Evolutionary conservation across 1,140 invertebrate species (phyloP).

Genomic region (Caerostris darwini): DNA sequence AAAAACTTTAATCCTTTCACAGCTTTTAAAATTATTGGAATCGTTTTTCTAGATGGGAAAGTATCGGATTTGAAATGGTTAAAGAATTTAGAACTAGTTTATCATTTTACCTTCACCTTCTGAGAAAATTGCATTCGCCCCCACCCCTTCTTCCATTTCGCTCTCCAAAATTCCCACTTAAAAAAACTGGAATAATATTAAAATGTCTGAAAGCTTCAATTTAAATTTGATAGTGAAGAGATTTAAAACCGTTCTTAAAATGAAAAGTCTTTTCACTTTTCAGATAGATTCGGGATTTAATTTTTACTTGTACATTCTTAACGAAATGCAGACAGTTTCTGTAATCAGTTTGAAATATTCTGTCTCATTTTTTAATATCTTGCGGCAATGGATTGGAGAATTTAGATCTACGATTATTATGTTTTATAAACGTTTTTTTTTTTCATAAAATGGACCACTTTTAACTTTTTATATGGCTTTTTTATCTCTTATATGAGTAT

Average conservation of each 20-base stretch:
- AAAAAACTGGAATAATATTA: neutral
- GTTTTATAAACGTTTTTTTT: no score
- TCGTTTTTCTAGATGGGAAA: neutral
- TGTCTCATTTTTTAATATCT: neutral
- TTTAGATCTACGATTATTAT: neutral
- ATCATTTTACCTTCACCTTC: slow-evolving; percentile 29
- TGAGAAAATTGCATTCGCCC: neutral
- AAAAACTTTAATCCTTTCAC: neutral
- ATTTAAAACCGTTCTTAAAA: neutral
- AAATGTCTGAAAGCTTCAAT: neutral
- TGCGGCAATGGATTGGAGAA: neutral
- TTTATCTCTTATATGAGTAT: neutral
- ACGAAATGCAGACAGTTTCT: neutral
- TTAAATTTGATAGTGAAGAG: neutral
- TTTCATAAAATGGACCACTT: no score
- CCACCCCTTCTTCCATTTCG: neutral
- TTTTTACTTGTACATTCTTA: neutral
- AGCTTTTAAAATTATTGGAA: neutral
- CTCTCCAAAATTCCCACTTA: neutral
- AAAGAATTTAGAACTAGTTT: neutral
- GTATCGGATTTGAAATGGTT: neutral
- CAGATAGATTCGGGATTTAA: neutral
- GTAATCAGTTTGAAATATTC: slow-evolving; percentile 10
- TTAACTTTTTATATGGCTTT: no score
- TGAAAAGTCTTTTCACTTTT: neutral